Base-by-base conservation (phyloP, 1,140 invertebrate species). In the Eciton burchellii region DNA sequence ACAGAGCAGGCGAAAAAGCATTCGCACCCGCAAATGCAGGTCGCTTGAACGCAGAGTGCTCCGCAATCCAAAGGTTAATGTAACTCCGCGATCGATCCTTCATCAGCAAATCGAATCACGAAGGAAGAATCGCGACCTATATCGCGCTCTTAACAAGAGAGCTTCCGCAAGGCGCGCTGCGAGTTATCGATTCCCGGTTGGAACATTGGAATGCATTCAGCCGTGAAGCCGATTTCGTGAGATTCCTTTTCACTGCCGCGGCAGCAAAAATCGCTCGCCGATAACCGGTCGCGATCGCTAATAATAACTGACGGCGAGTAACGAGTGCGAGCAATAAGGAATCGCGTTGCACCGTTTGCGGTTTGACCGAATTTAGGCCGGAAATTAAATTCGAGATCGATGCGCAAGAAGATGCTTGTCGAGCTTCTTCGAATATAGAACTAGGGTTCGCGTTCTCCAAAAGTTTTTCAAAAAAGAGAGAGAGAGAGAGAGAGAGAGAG, bases 131-230 rank as follows among this genome's bases (percentile, higher is more conserved):
- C 12, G 52, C 21, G 19, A 41, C 19, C 19, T 57, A 57, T 72
- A 72, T 72, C 57, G 52, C 70, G 21, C 70, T 72, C 56, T 56
- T 68, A 68, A 72, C 21, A 35, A 35, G 35, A 35, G 35, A 43
- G 52, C 35, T 43, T 45, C 19, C 70, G 14, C 29, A 41, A 1
- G 14, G 24, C 47, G 45, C 16, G 45, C 24, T 26, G 12, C 70
- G 35, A 57, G 70, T 72, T 72, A 72, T 72, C 57, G 70, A 72
- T 57, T 72, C 45, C 29, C 52, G 54, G 54, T 72, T 72, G 43
- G 35, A 72, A 72, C 54, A 72, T 72, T 57, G 52, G 54, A 72
- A 72, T 35, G 70, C 70, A 43, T 57, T 72, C 35, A 72, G 56
- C 52, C 70, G 14, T 72, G 35, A 72, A 72, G 35, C 24, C 35